phyloP scores from a whole-genome alignment of 2,797 vertebrate genomes.

The Masticophis lateralis region DNA sequence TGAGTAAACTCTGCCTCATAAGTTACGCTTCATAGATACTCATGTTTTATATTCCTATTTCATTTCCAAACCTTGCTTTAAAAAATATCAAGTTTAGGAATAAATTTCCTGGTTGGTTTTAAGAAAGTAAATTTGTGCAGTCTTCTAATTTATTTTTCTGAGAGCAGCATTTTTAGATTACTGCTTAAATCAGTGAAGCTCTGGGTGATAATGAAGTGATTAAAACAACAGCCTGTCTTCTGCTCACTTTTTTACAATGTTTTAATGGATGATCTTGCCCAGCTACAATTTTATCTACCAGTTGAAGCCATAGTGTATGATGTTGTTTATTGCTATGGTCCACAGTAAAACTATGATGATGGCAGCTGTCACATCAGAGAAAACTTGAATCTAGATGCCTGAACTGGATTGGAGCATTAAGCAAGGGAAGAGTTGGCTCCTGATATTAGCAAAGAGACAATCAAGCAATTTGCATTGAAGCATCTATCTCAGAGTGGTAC shows the following conservation, averaged over 20 bases:
- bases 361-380: neutral
- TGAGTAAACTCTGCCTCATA: no score
- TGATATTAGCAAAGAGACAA: slow-evolving; percentile 62
- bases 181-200: neutral
- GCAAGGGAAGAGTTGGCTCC: slow-evolving; percentile 29
- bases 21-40: neutral
- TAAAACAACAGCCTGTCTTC: slow-evolving; percentile 24
- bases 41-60: neutral
- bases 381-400: slow-evolving; percentile 5
- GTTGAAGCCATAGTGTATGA: slow-evolving; percentile 32
- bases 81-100: neutral
- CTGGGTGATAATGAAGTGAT: neutral
- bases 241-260: slow-evolving; percentile 32
- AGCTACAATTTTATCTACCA: slow-evolving; percentile 47
- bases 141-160: neutral
- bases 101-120: neutral
- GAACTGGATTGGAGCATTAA: slow-evolving; percentile 39
- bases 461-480: slow-evolving; percentile 59
- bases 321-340: neutral
- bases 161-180: neutral
- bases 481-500: slow-evolving; percentile 58
- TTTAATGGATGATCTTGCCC: slow-evolving; percentile 53
- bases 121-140: neutral
- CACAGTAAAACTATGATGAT: neutral
- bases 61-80: no score